Base-by-base conservation (phyloP, 2,888 invertebrate genomes). In the Agrotis clavis region DNA sequence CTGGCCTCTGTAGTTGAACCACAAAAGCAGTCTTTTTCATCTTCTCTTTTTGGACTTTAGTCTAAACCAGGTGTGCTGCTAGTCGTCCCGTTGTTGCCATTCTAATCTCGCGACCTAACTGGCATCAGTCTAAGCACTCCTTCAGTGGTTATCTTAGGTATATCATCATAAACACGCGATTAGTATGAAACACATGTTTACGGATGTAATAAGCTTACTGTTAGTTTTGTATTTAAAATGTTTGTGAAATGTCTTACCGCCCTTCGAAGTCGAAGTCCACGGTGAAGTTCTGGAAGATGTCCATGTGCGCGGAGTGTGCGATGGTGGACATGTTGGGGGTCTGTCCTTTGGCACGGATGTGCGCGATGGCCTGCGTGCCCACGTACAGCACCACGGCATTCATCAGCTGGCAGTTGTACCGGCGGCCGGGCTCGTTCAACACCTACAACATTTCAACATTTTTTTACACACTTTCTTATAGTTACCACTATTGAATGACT, bases 261-360 rank as follows among this genome's bases (percentile, higher is more conserved):
- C 99, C 99, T 96, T 99, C 99, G 16, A 98, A 99, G 93, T 99
- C 99, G 81, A 99, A 97, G 94, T 99, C 99, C 0, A 99, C 99
- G 1, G 99, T 99, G 86, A 99, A 97, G 96, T 99, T 99, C 96
- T 99, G 99, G 97, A 99, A 99, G 86, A 99, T 99, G 93, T 99
- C 99, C 99, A 99, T 99, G 93, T 99, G 99, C 0, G 99, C 98
- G 48, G 99, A 99, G 92, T 99, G 99, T 1, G 99, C 99, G 81
- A 99, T 99, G n/a, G 99, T 99, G 59, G 99, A 98, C 98, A 99
- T 99, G 91, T 98, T 99, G 0, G 99, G 99, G 2, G 98, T 98
- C 87, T 98, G 98, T 61, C 98, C 98, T 94, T 99, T 99, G 87
- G 97, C 97, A 77, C 99, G 97, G 81, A 99, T 99, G 91, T 98